Conservation (phyloP, 2,797 vertebrate genomes). For the Toxotes lorentzi region DNA sequence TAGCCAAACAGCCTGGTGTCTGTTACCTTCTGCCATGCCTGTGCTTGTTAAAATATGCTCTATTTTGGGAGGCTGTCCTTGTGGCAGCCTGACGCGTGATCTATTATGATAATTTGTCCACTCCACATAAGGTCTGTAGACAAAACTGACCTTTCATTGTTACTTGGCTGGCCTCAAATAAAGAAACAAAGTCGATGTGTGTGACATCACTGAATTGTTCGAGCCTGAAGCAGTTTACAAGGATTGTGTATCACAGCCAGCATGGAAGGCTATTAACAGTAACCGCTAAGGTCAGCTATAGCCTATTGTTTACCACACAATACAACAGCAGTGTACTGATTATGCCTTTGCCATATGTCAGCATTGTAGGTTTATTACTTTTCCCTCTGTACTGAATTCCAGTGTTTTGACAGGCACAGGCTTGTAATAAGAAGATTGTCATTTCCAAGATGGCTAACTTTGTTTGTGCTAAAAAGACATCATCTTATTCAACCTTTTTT, state of each 20-base stretch:
- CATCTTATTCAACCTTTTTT: not conserved
- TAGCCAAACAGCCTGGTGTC: not conserved
- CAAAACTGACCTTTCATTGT: slow-evolving; percentile 60
- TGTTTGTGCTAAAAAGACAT: slow-evolving; percentile 3
- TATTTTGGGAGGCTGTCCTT: slow-evolving; percentile 41
- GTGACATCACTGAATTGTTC: slow-evolving; percentile 62
- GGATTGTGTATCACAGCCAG: slow-evolving; percentile 56
- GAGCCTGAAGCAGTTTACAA: slow-evolving; percentile 42
- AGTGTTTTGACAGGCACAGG: slow-evolving; percentile 13
- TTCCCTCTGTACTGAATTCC: slow-evolving; percentile 34
- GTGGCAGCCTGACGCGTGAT: slow-evolving; percentile 33
- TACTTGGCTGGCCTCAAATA: slow-evolving; percentile 40
- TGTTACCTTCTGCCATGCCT: not conserved
- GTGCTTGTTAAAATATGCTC: slow-evolving; percentile 27
- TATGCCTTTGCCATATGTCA: slow-evolving; percentile 33
- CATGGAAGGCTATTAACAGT: slow-evolving; percentile 65
- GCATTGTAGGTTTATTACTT: slow-evolving; percentile 37
- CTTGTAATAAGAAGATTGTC: not conserved
- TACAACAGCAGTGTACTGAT: slow-evolving; percentile 49
- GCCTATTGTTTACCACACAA: slow-evolving; percentile 69
- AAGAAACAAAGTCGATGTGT: slow-evolving; percentile 65
- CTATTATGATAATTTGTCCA: slow-evolving; percentile 53
- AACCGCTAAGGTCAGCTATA: slow-evolving; percentile 52
- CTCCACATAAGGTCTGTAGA: slow-evolving; percentile 38
- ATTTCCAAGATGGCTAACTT: slow-evolving; percentile 3